A percentile compares a stretch with the other conserved stretches of the same genome.
Evolutionary conservation across 2,888 invertebrate genomes (phyloP).

Genomic region (Drosophila pseudotalamancana): DNA sequence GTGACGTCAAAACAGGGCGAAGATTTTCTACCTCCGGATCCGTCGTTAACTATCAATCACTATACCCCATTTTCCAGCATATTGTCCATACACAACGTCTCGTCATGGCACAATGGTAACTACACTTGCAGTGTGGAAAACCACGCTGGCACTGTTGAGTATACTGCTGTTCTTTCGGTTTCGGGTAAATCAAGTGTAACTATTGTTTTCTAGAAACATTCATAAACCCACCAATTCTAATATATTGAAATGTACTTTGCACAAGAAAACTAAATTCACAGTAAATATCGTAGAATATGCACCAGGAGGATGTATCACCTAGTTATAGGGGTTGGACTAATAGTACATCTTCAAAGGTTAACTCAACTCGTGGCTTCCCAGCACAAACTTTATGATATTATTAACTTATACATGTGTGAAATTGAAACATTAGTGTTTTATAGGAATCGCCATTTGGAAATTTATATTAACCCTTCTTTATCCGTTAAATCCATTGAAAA

Average conservation of each 20-base stretch:
- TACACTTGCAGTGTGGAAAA: constrained; percentile 84
- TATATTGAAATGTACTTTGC: constrained; percentile 49
- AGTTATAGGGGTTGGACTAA: constrained; percentile 1
- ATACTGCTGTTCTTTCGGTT: constrained; percentile 86
- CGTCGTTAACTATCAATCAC: constrained; percentile 85
- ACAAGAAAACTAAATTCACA: constrained; percentile 45
- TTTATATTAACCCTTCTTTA: too few relatives aligned
- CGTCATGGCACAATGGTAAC: constrained; percentile 84
- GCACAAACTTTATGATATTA: too few relatives aligned
- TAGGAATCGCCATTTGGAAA: too few relatives aligned
- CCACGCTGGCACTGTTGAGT: constrained; percentile 85
- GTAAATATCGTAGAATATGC: constrained; percentile 59
- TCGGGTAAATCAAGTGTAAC: constrained; percentile 84
- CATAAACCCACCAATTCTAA: constrained; percentile 28
- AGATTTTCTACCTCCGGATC: constrained; percentile 66
- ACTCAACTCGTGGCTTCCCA: too few relatives aligned
- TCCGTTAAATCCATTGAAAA: too few relatives aligned
- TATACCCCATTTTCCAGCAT: constrained; percentile 86
- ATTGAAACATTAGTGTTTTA: too few relatives aligned
- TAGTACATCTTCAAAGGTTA: not conserved
- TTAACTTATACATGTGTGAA: too few relatives aligned
- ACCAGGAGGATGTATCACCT: constrained; percentile 23
- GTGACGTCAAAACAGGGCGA: constrained; percentile 23
- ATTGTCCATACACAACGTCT: constrained; percentile 84
- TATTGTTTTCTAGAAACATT: constrained; percentile 48